Evolutionary conservation across 2,113 vertebrate genomes (phyloP), one percentile per base, ranked within the genome.

Genomic region (Prolemur simus): DNA sequence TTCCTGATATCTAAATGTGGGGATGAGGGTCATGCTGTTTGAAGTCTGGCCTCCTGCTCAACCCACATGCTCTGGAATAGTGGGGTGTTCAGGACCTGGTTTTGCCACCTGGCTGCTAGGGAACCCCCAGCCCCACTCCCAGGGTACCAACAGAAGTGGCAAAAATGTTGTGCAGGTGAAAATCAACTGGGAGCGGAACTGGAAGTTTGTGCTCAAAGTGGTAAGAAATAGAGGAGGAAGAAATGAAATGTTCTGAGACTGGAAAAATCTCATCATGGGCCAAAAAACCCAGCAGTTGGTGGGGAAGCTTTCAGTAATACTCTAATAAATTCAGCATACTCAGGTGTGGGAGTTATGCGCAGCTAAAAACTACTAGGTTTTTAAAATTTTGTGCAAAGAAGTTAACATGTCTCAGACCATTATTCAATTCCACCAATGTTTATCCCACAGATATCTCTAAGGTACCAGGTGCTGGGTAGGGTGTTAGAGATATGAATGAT

Each of bases 21-120:
- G 27, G 1, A 4, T 0, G 8, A n/a, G 25, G 32, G 2, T 5
- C 12, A 5, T 0, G 1, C 21, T 1, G 5, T 2, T 49, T 15
- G 0, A 23, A 0, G 8, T 12, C 49, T 0, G 1, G 42, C 18
- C 1, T 0, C 0, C 3, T 2, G 1, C 4, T 2, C 29, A 3
- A 2, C 4, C 39, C 0, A 0, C 1, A 32, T 3, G 2, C 6
- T 42, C 56, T 42, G 9, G 2, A n/a, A 10, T 1, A 25, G 54
- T 32, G 21, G 77, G 42, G 12, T 0, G 34, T 32, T n/a, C 8
- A 8, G 8, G 8, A 8, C 23, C 32, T 23, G 0, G 23, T 29
- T 4, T n/a, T 14, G 27, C 7, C 8, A 18, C 68, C 1, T 0
- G 23, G 54, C 47, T 14, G 25, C 37, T 14, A 6, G 37, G 73